Percentiles rank a stretch among this genome's conserved stretches.
Evolutionary conservation across 2,113 vertebrate species (phyloP).

Genomic region (Chlorodrepanis virens): DNA sequence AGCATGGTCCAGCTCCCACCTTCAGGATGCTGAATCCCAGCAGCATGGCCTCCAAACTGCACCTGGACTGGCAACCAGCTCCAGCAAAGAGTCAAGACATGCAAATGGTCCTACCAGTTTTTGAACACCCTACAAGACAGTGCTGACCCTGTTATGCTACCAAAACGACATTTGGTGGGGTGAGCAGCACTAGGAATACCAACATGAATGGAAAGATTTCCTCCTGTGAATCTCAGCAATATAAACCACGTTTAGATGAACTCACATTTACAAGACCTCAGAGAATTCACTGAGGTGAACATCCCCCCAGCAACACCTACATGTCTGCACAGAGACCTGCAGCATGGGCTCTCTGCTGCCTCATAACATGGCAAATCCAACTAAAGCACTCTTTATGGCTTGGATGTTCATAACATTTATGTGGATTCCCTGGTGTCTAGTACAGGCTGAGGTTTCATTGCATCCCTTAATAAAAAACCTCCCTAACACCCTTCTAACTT

Average conservation of each 20-base stretch:
- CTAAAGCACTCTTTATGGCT: constrained; percentile 10
- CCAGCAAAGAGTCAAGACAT: neutral
- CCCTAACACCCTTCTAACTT: neutral
- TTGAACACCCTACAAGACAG: neutral
- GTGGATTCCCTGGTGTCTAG: neutral
- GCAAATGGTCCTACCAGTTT: neutral
- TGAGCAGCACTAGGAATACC: neutral
- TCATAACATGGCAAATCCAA: neutral
- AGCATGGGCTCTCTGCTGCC: neutral
- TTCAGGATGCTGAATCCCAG: neutral
- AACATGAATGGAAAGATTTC: neutral
- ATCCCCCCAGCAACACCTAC: neutral
- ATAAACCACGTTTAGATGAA: neutral
- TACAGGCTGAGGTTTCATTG: neutral
- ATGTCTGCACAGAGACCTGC: neutral
- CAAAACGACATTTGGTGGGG: neutral
- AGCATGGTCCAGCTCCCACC: neutral
- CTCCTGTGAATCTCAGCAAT: neutral
- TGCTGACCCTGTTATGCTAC: fast-evolving
- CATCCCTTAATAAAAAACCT: neutral
- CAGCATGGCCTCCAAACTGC: neutral
- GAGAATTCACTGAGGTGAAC: neutral
- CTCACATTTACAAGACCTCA: neutral
- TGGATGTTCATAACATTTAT: neutral
- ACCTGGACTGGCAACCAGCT: neutral